Base-by-base conservation (phyloP, 2,113 vertebrate genomes). In the Neolamprologus fasciatus region DNA sequence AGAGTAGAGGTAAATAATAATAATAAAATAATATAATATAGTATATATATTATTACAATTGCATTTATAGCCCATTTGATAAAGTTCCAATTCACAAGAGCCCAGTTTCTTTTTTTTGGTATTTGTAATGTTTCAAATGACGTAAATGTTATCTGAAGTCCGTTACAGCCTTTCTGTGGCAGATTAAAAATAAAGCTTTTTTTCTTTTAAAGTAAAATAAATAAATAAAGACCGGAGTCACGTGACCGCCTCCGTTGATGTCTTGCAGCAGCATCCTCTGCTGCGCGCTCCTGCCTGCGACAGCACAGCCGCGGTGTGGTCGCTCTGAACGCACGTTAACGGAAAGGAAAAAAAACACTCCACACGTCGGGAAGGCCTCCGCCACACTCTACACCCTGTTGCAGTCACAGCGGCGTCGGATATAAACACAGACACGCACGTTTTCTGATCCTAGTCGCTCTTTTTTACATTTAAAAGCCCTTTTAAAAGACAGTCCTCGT, bases 221-320 rank as follows among this genome's bases (percentile, higher is more conserved):
- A 73, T 45, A 51, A 51, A 68, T 73, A 80, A 45, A 63, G 57
- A 3, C 9, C 10, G 3, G 55, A 23, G 47, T 94, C 96, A 96
- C 94, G 66, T 96, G 95, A 94, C 79, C 88, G 2, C 57, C 88
- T 89, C 92, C 91, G 89, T 92, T 96, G 23, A 93, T 93, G 95
- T 96, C 95, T 96, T 95, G 95, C 85, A 82, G 53, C 93, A 76
- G 80, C 89, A 81, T 19, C 68, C 83, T 78, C 61, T 21, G 66
- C 81, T n/a, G 2, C 82, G 81, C 63, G 83, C 84, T 84, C 80
- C 85, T 87, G 63, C 84, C 86, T 86, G 87, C 85, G 66, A 89
- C 91, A 85, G 91, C 84, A 50, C 87, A 89, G 84, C 85, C 76
- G 86, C 51, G 91, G 88, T 88, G 93, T 80, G 88, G 86, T 83